Evolutionary conservation across 2,113 vertebrate genomes (phyloP).

Genomic region (Reinhardtius hippoglossoides): DNA sequence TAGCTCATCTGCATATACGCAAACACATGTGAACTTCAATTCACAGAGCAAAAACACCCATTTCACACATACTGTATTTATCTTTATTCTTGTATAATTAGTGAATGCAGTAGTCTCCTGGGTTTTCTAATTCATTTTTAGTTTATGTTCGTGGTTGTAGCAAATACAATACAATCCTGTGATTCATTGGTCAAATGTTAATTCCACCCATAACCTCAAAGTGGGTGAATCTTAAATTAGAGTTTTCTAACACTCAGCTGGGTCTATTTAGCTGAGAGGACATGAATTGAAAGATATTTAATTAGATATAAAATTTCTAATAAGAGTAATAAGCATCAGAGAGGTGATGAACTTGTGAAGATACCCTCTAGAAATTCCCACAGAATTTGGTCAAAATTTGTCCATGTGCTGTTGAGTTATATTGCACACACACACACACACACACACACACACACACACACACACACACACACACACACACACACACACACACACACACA

Average conservation of each 20-base stretch:
- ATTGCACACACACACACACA: not conserved
- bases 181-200: not conserved
- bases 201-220: constrained; percentile 2
- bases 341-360: too few relatives aligned
- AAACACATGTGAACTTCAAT: not conserved
- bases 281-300: not conserved
- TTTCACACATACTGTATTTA: not conserved
- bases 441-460: not conserved
- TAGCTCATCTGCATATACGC: constrained; percentile 16
- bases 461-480: not conserved
- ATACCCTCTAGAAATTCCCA: too few relatives aligned
- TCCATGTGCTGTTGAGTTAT: too few relatives aligned
- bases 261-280: not conserved
- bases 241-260: not conserved
- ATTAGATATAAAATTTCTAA: too few relatives aligned
- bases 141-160: not conserved
- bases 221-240: not conserved
- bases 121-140: not conserved
- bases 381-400: too few relatives aligned
- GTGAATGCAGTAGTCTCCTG: not conserved
- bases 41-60: too few relatives aligned
- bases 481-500: not conserved
- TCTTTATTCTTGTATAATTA: not conserved
- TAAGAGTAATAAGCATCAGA: too few relatives aligned
- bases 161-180: not conserved